Evolutionary conservation across 2,888 invertebrate species (phyloP).

Genomic region (Dendrolimus pini): DNA sequence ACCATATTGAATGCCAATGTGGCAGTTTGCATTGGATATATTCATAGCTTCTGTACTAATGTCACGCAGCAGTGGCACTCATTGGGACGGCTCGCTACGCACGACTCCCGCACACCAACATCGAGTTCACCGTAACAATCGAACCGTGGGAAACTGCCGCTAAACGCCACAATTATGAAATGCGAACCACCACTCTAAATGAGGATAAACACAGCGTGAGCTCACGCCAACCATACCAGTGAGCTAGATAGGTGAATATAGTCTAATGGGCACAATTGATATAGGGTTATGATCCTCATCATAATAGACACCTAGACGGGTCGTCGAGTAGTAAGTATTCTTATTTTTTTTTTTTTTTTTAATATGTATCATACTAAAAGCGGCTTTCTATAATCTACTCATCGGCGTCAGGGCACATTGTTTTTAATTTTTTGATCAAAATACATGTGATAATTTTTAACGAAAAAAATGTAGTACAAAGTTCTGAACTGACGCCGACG

Average conservation of each 20-base stretch:
- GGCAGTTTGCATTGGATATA: background rate
- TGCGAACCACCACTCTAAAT: constrained; percentile 27
- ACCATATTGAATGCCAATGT: too few species aligned
- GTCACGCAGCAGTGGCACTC: constrained; percentile 34
- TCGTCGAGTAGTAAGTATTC: too few species aligned
- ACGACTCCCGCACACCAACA: constrained; percentile 37
- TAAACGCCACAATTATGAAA: constrained; percentile 57
- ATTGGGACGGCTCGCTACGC: constrained; percentile 36
- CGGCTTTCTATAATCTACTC: too few species aligned
- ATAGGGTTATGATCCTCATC: too few species aligned
- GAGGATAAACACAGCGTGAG: constrained; percentile 41
- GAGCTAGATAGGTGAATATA: constrained; percentile 10
- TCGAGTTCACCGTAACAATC: constrained; percentile 62
- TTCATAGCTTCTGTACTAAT: constrained; percentile 9
- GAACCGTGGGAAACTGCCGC: constrained; percentile 59
- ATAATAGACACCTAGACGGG: too few species aligned
- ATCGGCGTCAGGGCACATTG: too few species aligned
- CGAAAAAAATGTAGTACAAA: too few species aligned
- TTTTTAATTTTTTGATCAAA: too few species aligned
- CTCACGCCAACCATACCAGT: constrained; percentile 16
- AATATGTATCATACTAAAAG: too few species aligned
- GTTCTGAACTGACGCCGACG: too few species aligned
- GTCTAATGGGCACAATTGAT: constrained; percentile 18
- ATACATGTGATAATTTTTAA: too few species aligned
- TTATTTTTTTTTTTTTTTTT: too few species aligned